phyloP scores from a whole-genome alignment of 2,888 invertebrate species.

The Teleogryllus oceanicus region DNA sequence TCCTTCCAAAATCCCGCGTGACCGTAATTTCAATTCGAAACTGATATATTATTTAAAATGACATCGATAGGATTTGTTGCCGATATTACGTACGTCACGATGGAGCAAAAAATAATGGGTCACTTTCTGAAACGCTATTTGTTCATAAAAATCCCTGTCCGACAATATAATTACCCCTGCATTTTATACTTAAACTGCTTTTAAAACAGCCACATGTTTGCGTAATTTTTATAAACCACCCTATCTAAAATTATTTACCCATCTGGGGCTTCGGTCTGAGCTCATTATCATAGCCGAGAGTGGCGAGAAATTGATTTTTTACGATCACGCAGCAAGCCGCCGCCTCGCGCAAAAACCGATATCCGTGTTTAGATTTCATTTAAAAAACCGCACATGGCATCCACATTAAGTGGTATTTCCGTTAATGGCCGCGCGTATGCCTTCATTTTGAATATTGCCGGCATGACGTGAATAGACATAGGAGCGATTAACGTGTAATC shows the following conservation, averaged over 20 bases:
- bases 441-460: slow-evolving; percentile 5
- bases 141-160: slow-evolving; percentile 1
- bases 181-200: slow-evolving; percentile 18
- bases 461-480: slow-evolving; percentile 19
- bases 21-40: not conserved
- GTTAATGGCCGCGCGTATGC: slow-evolving; percentile 18
- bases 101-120: not conserved
- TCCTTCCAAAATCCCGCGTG: too few species aligned
- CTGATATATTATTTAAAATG: slow-evolving; percentile 2
- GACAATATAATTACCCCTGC: slow-evolving; percentile 12
- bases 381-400: slow-evolving; percentile 18
- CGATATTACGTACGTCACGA: not conserved
- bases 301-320: slow-evolving; percentile 18
- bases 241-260: slow-evolving; percentile 3
- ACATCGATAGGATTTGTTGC: not conserved
- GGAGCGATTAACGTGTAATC: slow-evolving; percentile 29
- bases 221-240: slow-evolving; percentile 5
- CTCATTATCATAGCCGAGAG: slow-evolving; percentile 9
- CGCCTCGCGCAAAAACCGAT: not conserved
- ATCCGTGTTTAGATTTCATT: slow-evolving; percentile 8
- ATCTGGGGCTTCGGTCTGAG: not conserved
- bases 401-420: slow-evolving; percentile 18
- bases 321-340: not conserved
- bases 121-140: slow-evolving; percentile 6
- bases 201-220: not conserved